phyloP scores from a whole-genome alignment of 2,113 vertebrate species.

The Brienomyrus longianalis region DNA sequence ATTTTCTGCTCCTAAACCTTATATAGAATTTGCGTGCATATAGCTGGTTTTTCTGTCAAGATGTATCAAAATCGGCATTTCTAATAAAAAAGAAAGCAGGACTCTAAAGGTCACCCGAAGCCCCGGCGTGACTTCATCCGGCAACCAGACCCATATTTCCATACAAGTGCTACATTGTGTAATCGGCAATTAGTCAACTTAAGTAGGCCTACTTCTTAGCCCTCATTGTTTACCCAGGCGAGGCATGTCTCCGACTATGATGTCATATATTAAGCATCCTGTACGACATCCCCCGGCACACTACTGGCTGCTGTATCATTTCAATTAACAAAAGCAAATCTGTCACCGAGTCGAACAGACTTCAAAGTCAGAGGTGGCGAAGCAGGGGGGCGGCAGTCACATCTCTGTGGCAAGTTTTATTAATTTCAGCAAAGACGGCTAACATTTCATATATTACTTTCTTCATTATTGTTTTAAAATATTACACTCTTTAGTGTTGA shows the following conservation, averaged over 20 bases:
- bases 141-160: conserved; percentile 15
- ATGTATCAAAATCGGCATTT: background rate
- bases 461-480: background rate
- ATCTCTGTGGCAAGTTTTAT: background rate
- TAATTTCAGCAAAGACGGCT: background rate
- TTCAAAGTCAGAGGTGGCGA: conserved; percentile 4
- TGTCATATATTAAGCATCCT: background rate
- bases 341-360: background rate
- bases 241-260: conserved; percentile 16
- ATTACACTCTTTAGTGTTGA: background rate
- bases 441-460: background rate
- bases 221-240: conserved; percentile 12
- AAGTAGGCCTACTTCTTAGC: conserved; percentile 31
- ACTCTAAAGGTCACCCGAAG: background rate
- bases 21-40: background rate
- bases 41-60: too few relatives aligned
- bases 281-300: background rate
- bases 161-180: conserved; percentile 17
- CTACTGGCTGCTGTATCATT: background rate
- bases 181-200: conserved; percentile 41
- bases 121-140: background rate
- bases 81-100: background rate
- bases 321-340: conserved; percentile 8
- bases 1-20: conserved; percentile 1
- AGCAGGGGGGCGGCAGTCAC: background rate